These are phyloP conservation scores for Cephalopholis sonnerati DNA, from an alignment of 2,113 vertebrate genomes.

Conservation along the genomic window DNA sequence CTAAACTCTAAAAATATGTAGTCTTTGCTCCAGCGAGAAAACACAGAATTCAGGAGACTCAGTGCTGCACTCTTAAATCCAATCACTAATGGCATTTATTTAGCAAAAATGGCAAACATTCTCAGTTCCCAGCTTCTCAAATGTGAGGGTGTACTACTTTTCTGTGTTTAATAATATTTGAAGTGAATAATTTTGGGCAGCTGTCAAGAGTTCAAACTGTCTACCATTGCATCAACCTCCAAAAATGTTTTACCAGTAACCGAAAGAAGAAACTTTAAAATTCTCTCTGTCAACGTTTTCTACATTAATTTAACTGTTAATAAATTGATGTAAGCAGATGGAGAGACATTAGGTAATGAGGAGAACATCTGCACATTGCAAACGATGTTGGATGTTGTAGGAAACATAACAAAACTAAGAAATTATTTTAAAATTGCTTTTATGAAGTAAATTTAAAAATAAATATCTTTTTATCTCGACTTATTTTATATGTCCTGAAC, in stretches of 20 bases:
- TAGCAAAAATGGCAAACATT: neutral
- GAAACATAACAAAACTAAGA: too few species aligned
- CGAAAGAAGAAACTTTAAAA: neutral
- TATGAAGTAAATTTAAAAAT: too few species aligned
- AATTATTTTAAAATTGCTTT: too few species aligned
- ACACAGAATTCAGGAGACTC: neutral
- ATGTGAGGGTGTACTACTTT: neutral
- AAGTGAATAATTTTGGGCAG: neutral
- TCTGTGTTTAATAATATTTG: neutral
- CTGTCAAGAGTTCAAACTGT: neutral
- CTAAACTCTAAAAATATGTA: slow-evolving; percentile 25
- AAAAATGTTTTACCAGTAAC: neutral
- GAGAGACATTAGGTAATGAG: too few species aligned
- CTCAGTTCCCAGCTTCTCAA: neutral
- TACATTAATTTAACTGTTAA: neutral
- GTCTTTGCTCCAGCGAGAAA: slow-evolving; percentile 4
- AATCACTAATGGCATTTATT: neutral
- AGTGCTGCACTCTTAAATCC: neutral
- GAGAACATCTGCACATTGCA: too few species aligned
- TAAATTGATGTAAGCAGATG: too few species aligned
- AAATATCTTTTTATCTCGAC: too few species aligned
- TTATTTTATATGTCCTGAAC: too few species aligned
- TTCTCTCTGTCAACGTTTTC: neutral
- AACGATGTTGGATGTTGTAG: too few species aligned
- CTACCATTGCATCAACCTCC: neutral